Evolutionary conservation across 92 coral and sea anemone species (phyloP).

Genomic region (Diadumene lineata): DNA sequence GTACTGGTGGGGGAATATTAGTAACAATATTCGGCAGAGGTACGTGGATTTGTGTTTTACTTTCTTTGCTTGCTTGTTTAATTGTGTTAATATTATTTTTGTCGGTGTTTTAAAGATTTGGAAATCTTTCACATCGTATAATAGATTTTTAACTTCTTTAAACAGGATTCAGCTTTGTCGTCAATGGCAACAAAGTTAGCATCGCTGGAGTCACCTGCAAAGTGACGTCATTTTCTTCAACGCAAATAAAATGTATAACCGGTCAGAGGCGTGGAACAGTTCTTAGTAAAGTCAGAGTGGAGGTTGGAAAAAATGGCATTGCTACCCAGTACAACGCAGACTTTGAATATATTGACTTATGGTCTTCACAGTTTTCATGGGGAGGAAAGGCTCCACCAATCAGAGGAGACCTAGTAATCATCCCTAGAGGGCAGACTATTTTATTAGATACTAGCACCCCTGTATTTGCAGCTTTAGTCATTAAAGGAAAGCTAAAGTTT

Average conservation of each 20-base stretch:
- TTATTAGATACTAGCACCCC: constrained; percentile 73
- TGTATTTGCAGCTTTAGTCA: constrained; percentile 65
- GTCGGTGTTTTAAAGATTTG: neutral
- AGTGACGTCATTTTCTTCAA: constrained; percentile 55
- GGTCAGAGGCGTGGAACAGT: constrained; percentile 72
- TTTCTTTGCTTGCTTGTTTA: no score
- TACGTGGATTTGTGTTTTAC: constrained; percentile 27
- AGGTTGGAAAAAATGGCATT: constrained; percentile 68
- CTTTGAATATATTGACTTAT: constrained; percentile 79
- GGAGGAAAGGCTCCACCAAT: constrained; percentile 74
- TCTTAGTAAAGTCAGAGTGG: constrained; percentile 65
- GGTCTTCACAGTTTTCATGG: constrained; percentile 93
- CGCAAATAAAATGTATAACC: constrained; percentile 72
- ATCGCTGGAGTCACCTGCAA: constrained; percentile 69
- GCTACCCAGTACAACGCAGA: constrained; percentile 80
- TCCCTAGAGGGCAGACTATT: constrained; percentile 77
- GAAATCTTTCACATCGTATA: neutral
- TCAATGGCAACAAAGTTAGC: constrained; percentile 60
- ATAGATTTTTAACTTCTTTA: neutral
- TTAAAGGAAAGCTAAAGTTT: constrained; percentile 77
- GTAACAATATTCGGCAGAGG: constrained; percentile 74
- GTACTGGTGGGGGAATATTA: constrained; percentile 83
- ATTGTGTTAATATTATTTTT: no score
- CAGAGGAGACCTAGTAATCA: constrained; percentile 74
- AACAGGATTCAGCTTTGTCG: constrained; percentile 70